phyloP scores from a whole-genome alignment of 2,888 invertebrate genomes.

The Cataglyphis livida region DNA sequence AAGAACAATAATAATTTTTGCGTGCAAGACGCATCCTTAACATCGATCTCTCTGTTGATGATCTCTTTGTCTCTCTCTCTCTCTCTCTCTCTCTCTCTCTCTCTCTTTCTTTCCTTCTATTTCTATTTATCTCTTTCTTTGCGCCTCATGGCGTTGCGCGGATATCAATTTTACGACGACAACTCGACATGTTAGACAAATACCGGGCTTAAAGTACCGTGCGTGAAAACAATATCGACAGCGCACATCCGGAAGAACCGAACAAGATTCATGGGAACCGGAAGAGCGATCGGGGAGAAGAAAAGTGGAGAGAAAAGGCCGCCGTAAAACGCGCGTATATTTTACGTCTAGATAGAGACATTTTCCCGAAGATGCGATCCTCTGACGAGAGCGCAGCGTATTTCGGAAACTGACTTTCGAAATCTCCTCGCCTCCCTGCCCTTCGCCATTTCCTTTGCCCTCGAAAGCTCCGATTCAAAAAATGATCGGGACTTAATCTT shows the following conservation, averaged over 20 bases:
- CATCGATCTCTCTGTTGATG: slow-evolving; percentile 70
- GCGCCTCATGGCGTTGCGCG: slow-evolving; percentile 7
- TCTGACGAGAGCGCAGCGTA: slow-evolving; percentile 13
- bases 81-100: background rate
- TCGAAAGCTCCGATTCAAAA: background rate
- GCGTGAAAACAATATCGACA: slow-evolving; percentile 38
- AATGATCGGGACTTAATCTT: background rate
- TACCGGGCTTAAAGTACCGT: slow-evolving; percentile 60
- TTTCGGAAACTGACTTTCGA: background rate
- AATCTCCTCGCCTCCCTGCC: background rate
- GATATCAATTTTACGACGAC: slow-evolving; percentile 66
- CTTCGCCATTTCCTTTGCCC: background rate
- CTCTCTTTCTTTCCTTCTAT: background rate
- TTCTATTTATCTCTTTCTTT: background rate
- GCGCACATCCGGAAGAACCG: slow-evolving; percentile 18
- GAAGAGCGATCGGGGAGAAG: background rate
- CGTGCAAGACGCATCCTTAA: slow-evolving; percentile 75
- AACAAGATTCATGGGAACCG: slow-evolving; percentile 38
- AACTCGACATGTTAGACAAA: slow-evolving; percentile 59
- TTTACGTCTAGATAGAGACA: slow-evolving; percentile 11
- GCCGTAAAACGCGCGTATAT: slow-evolving; percentile 5
- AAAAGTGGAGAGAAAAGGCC: slow-evolving; percentile 25
- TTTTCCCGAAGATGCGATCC: background rate
- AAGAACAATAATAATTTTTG: slow-evolving; percentile 71
- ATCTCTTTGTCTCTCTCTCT: background rate